phyloP scores from a whole-genome alignment of 2,888 invertebrate genomes.

The Oegoconia quadripuncta region DNA sequence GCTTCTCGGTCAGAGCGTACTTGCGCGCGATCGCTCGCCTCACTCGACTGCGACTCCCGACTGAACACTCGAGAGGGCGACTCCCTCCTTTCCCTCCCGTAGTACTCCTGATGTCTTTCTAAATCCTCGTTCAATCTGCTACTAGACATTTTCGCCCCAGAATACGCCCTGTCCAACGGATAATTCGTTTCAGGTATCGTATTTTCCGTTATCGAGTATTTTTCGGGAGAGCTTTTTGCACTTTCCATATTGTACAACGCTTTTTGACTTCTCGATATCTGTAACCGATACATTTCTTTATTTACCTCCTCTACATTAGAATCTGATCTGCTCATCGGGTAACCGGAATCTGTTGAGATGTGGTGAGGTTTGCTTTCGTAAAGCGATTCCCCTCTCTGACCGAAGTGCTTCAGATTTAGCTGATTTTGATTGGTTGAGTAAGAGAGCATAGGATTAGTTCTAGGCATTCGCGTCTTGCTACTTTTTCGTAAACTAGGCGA shows the following conservation, averaged over 20 bases:
- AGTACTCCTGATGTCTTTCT: conserved; percentile 65
- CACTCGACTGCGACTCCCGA: conserved; percentile 60
- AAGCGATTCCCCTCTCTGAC: conserved; percentile 65
- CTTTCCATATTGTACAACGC: conserved; percentile 71
- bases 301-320: conserved; percentile 76
- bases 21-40: conserved; percentile 58
- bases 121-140: conserved; percentile 68
- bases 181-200: conserved; percentile 66
- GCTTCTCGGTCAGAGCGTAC: conserved; percentile 46
- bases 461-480: conserved; percentile 75
- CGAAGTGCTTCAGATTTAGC: conserved; percentile 69
- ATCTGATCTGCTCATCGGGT: conserved; percentile 71
- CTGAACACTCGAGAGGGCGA: conserved; percentile 56
- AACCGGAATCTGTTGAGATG: conserved; percentile 66
- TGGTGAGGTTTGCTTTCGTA: conserved; percentile 73
- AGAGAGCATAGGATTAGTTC: conserved; percentile 80
- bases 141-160: conserved; percentile 67
- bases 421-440: conserved; percentile 72
- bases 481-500: conserved; percentile 74
- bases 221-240: conserved; percentile 61
- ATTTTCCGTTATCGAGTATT: conserved; percentile 55
- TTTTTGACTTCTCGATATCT: conserved; percentile 73
- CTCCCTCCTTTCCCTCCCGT: conserved; percentile 52
- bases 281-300: conserved; percentile 74
- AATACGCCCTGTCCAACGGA: conserved; percentile 68